A percentile compares a stretch with the other conserved stretches of the same genome.
Evolutionary conservation across 2,797 vertebrate genomes (phyloP).

Genomic region (Halcyon smyrnensis): DNA sequence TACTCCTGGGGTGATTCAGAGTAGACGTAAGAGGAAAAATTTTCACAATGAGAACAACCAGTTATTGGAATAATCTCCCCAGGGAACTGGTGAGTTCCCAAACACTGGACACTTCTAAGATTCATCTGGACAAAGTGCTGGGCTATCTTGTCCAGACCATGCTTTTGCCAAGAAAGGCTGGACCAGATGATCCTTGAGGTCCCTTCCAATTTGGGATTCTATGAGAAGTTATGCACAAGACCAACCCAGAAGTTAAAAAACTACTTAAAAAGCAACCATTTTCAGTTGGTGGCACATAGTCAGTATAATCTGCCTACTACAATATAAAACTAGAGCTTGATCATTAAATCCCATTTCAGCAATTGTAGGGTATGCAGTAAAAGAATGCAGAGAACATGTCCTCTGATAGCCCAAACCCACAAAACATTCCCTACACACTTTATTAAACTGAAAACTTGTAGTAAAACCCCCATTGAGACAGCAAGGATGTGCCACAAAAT

Average conservation of each 20-base stretch:
- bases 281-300: neutral
- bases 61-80: neutral
- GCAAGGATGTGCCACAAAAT: neutral
- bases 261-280: neutral
- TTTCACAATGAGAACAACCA: neutral
- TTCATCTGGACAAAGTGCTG: neutral
- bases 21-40: no score
- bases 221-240: neutral
- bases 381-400: neutral
- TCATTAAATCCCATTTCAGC: neutral
- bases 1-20: neutral
- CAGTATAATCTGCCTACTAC: neutral
- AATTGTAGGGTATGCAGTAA: neutral
- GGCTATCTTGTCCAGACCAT: neutral
- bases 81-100: neutral
- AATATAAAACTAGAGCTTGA: neutral
- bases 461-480: neutral
- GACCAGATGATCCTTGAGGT: neutral
- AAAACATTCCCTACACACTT: neutral
- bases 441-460: constrained; percentile 11
- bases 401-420: neutral
- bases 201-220: neutral
- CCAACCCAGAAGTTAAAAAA: neutral
- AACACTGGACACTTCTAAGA: neutral
- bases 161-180: neutral